A percentile compares a stretch with the other conserved stretches of the same genome.
Evolutionary conservation across 2,797 vertebrate species (phyloP).

Genomic region (Netta rufina): DNA sequence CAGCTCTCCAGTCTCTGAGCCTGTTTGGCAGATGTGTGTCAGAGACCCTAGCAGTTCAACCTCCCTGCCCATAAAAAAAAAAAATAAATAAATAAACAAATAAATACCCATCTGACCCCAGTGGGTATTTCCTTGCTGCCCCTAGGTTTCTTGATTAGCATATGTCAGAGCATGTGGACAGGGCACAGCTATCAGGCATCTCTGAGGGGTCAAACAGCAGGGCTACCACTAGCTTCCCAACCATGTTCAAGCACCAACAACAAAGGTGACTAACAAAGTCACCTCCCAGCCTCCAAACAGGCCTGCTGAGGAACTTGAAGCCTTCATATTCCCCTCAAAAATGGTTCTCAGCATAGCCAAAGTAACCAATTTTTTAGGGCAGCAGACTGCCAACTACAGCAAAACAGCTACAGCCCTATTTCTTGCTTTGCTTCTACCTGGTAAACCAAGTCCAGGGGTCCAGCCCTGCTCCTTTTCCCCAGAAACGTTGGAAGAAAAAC

Average conservation of each 20-base stretch:
- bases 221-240: not conserved
- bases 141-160: not conserved
- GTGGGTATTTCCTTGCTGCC: not conserved
- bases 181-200: not conserved
- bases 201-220: not conserved
- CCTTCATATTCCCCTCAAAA: not conserved
- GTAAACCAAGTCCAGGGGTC: not conserved
- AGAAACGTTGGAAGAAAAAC: not conserved
- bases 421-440: not conserved
- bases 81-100: not conserved
- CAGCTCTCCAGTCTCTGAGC: not conserved
- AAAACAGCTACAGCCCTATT: not conserved
- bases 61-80: not conserved
- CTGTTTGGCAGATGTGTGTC: not conserved
- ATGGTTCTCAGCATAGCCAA: not conserved
- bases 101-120: not conserved
- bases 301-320: fast-evolving
- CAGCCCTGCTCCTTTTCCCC: not conserved
- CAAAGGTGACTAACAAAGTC: not conserved
- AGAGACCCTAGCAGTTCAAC: not conserved
- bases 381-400: not conserved
- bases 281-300: not conserved
- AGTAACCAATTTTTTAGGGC: not conserved
- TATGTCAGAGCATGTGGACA: not conserved
- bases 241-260: not conserved